phyloP scores from a whole-genome alignment of 2,113 vertebrate genomes.

The Neofelis nebulosa region DNA sequence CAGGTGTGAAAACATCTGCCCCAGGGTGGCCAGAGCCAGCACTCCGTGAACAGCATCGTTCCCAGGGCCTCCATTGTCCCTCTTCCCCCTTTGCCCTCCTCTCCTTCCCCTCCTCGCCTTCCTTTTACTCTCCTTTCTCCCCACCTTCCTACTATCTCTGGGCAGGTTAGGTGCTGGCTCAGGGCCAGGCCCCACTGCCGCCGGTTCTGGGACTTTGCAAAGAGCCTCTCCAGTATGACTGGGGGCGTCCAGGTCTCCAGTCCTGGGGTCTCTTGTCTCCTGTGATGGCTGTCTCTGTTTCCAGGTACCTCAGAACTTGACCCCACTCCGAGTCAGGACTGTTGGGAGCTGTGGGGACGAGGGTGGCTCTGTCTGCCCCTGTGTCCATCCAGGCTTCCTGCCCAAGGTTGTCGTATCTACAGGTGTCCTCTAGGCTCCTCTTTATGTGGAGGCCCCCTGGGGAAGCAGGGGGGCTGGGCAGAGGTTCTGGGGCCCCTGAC shows the following conservation, averaged over 20 bases:
- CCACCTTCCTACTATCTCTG: background rate
- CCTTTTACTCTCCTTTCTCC: background rate
- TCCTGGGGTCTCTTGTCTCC: background rate
- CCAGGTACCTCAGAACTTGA: background rate
- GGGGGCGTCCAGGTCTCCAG: background rate
- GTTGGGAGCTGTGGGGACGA: background rate
- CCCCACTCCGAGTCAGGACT: background rate
- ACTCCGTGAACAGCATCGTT: background rate
- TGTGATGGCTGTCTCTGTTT: background rate
- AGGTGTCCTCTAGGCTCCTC: background rate
- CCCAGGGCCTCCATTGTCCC: fast-evolving
- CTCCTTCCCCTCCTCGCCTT: background rate
- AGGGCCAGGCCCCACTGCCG: background rate
- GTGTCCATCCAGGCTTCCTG: background rate
- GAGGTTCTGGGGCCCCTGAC: background rate
- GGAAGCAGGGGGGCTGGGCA: background rate
- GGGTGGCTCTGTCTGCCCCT: background rate
- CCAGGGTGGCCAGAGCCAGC: background rate
- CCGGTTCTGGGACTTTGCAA: background rate
- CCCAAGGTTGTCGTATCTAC: background rate
- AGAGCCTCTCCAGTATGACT: background rate
- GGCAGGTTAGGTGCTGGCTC: background rate
- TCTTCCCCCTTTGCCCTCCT: background rate
- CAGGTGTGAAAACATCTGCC: background rate
- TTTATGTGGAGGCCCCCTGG: background rate